Conservation (phyloP, 1,140 invertebrate genomes). For the Vanessa atalanta region DNA sequence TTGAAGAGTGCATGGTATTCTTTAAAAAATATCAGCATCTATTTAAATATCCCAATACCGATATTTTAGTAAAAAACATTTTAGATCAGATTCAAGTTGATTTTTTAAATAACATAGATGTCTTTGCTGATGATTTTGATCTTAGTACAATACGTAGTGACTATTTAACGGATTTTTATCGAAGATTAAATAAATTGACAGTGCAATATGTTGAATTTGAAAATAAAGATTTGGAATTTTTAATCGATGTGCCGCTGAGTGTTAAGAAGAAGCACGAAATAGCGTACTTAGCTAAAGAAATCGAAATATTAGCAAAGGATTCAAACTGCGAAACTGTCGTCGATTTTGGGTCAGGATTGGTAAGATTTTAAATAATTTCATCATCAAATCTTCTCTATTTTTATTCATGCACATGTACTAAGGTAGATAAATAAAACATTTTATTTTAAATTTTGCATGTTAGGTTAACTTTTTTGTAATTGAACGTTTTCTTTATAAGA, state of each 20-base stretch:
- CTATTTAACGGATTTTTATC: constrained; percentile 52
- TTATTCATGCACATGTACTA: too few relatives aligned
- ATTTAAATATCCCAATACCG: constrained; percentile 84
- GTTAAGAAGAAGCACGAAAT: constrained; percentile 88
- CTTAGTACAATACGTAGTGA: constrained; percentile 39
- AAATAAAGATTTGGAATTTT: constrained; percentile 41
- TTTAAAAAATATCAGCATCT: constrained; percentile 84
- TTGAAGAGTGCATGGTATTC: constrained; percentile 81
- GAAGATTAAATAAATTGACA: constrained; percentile 47
- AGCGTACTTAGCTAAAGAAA: constrained; percentile 81
- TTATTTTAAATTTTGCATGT: too few relatives aligned
- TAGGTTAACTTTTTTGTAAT: too few relatives aligned
- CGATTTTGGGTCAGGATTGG: constrained; percentile 90
- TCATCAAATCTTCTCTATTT: background rate
- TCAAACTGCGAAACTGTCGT: constrained; percentile 82
- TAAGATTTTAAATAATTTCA: constrained; percentile 43
- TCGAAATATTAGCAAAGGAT: constrained; percentile 80
- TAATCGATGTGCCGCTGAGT: constrained; percentile 66
- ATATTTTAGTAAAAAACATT: constrained; percentile 82
- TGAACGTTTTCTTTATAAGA: too few relatives aligned
- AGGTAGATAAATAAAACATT: too few relatives aligned
- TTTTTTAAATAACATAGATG: constrained; percentile 41
- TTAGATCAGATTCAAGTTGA: constrained; percentile 76
- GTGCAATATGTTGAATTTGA: constrained; percentile 44
- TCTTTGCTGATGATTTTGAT: constrained; percentile 49